These are phyloP conservation scores for Ruditapes philippinarum DNA, from an alignment of 1,140 invertebrate genomes.

Conservation along the genomic window DNA sequence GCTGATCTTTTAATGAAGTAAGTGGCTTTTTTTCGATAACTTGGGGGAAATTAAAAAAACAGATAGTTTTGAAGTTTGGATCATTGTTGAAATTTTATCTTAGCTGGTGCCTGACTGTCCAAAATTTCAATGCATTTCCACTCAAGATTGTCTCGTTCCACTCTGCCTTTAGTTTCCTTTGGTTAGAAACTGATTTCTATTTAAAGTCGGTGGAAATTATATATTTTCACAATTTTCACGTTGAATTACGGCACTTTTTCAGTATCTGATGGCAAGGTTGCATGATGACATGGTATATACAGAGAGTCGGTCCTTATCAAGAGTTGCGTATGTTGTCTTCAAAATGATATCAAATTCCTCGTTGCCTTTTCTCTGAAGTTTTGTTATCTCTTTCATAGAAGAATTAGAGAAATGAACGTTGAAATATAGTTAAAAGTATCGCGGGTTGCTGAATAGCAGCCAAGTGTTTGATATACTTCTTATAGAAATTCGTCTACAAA, in stretches of 20 bases:
- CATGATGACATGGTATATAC: constrained; percentile 32
- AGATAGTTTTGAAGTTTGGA: constrained; percentile 5
- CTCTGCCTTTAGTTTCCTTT: not conserved
- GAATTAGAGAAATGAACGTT: constrained; percentile 37
- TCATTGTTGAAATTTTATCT: constrained; percentile 34
- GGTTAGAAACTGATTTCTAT: not conserved
- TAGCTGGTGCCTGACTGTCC: not conserved
- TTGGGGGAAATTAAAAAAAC: constrained; percentile 1
- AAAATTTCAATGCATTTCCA: constrained; percentile 34
- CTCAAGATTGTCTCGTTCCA: not conserved
- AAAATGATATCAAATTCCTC: constrained; percentile 20
- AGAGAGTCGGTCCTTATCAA: no score
- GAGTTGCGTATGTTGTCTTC: not conserved
- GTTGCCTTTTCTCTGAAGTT: constrained; percentile 6
- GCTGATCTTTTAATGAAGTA: constrained; percentile 29
- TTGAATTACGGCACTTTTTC: not conserved
- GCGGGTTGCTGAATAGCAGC: not conserved
- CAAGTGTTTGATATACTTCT: not conserved
- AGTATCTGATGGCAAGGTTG: constrained; percentile 16
- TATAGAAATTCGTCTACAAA: not conserved
- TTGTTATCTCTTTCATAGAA: constrained; percentile 24
- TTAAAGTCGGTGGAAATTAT: constrained; percentile 14
- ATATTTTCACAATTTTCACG: constrained; percentile 15
- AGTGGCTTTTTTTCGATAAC: constrained; percentile 12
- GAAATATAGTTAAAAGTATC: not conserved